A percentile compares a stretch with the other conserved stretches of the same genome.
phyloP scores from a whole-genome alignment of 2,797 vertebrate genomes.

The Hirundo rustica region DNA sequence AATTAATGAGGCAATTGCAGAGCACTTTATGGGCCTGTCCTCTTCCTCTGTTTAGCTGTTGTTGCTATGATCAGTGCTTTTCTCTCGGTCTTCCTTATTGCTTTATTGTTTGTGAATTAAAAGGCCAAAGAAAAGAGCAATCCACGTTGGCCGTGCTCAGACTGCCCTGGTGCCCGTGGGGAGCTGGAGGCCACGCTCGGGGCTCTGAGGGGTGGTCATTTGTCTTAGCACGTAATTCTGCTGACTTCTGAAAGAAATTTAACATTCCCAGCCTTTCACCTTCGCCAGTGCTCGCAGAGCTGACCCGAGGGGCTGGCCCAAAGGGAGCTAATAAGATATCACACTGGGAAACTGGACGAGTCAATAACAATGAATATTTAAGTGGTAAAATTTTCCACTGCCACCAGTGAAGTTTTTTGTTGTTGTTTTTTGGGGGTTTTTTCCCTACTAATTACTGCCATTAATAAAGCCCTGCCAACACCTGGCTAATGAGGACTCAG shows the following conservation, averaged over 20 bases:
- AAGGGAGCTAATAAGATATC: background rate
- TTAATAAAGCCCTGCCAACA: slow-evolving; percentile 63
- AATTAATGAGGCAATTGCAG: background rate
- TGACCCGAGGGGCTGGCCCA: slow-evolving; percentile 9
- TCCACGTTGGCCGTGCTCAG: background rate
- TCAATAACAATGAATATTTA: slow-evolving; percentile 60
- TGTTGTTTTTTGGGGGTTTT: background rate
- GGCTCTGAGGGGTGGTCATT: background rate
- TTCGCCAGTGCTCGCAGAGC: background rate
- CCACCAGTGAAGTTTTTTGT: background rate
- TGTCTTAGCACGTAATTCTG: background rate
- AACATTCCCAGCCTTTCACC: slow-evolving; percentile 1
- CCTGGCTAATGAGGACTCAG: slow-evolving; percentile 60
- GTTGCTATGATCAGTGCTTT: background rate
- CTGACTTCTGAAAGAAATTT: background rate
- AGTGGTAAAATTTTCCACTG: slow-evolving; percentile 21
- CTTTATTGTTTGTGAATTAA: background rate
- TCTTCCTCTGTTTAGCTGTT: background rate
- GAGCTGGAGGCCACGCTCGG: background rate
- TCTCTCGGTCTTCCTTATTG: background rate
- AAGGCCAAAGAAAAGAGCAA: background rate
- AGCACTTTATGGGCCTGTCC: background rate
- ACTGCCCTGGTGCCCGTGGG: background rate
- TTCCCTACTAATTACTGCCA: slow-evolving; percentile 46
- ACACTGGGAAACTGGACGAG: background rate